Conservation (phyloP, 30 jellyfish, hydroid and myxozoan species). For the Aurelia sp. region DNA sequence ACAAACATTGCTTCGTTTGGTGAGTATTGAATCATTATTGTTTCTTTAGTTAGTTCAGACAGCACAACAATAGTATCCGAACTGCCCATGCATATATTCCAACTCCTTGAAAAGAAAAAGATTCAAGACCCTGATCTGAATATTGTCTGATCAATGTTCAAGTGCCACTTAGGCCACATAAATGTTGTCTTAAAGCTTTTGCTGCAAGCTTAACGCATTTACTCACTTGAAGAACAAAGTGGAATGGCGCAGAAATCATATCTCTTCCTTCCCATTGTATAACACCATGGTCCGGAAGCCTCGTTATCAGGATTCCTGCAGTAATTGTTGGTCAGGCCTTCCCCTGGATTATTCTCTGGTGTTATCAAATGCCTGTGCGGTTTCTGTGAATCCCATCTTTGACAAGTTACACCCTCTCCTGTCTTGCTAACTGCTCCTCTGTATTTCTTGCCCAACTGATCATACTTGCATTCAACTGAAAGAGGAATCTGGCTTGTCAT, state of each 20-base stretch:
- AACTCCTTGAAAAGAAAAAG: too few relatives aligned
- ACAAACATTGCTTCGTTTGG: too few relatives aligned
- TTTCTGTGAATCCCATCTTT: conserved; percentile 13
- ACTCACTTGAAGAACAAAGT: conserved; percentile 7
- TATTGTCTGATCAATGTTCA: too few relatives aligned
- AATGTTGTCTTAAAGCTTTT: too few relatives aligned
- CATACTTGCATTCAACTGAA: background rate
- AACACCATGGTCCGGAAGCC: conserved; percentile 70
- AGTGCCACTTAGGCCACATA: too few relatives aligned
- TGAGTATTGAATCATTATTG: too few relatives aligned
- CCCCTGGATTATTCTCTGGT: background rate
- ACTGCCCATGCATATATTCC: too few relatives aligned
- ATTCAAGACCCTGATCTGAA: too few relatives aligned
- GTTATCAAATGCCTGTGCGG: conserved; percentile 8
- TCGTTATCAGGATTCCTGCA: conserved; percentile 70
- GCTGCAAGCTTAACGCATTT: too few relatives aligned
- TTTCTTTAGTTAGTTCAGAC: too few relatives aligned
- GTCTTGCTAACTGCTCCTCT: conserved; percentile 15
- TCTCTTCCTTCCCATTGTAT: conserved; percentile 27
- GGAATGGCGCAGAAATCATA: conserved; percentile 45
- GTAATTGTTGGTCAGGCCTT: conserved; percentile 16
- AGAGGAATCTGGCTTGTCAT: too few relatives aligned
- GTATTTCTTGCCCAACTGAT: background rate
- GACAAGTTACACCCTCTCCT: conserved; percentile 4
- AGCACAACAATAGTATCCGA: too few relatives aligned